Evolutionary conservation across 2,888 invertebrate genomes (phyloP).

Genomic region (Hydrotaea diabolus): DNA sequence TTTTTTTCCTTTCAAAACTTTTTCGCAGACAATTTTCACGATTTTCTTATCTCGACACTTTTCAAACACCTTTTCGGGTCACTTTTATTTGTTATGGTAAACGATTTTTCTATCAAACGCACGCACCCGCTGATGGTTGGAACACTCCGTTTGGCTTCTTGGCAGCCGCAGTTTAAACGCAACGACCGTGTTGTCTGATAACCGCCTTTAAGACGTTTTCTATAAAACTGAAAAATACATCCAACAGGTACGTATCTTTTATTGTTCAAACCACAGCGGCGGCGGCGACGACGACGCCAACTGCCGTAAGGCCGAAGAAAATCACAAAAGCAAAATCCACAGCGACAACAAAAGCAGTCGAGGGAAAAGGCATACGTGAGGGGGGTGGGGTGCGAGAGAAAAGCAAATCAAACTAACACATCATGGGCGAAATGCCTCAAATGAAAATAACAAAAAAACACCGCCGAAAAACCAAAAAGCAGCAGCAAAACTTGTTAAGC

Average conservation of each 20-base stretch:
- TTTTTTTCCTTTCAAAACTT: neutral
- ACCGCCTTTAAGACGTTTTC: constrained; percentile 71
- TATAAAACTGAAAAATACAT: constrained; percentile 75
- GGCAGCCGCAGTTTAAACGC: constrained; percentile 13
- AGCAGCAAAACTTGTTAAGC: constrained; percentile 56
- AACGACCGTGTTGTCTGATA: constrained; percentile 4
- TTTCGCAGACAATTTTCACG: neutral
- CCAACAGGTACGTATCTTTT: constrained; percentile 75
- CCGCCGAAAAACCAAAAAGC: constrained; percentile 34
- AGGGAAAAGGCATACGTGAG: neutral
- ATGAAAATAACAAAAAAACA: constrained; percentile 46
- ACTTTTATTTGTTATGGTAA: neutral
- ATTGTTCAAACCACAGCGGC: constrained; percentile 69
- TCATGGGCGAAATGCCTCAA: constrained; percentile 51
- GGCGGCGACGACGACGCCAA: constrained; percentile 35
- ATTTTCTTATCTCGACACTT: neutral
- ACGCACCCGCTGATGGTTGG: constrained; percentile 21
- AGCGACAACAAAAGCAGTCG: neutral
- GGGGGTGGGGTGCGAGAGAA: constrained; percentile 33
- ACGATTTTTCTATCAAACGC: neutral
- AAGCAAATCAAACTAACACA: constrained; percentile 56
- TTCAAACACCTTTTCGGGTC: neutral
- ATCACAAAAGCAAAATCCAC: constrained; percentile 38
- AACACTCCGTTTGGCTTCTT: constrained; percentile 9
- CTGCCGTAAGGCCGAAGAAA: constrained; percentile 24